Evolutionary conservation across 2,888 invertebrate species (phyloP).

Genomic region (Dysmachus trigonus): DNA sequence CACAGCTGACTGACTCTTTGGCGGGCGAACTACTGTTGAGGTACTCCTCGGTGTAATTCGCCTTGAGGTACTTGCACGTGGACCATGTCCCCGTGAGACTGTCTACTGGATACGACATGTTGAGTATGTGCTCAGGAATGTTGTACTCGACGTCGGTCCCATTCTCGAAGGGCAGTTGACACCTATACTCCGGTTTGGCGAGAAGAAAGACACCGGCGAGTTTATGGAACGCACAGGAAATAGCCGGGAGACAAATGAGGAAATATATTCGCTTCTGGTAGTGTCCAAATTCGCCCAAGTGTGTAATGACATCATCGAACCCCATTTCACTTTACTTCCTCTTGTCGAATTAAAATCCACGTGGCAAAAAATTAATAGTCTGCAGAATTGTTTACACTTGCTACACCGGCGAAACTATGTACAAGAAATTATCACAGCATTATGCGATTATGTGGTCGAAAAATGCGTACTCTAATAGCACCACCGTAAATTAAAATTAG

Average conservation of each 20-base stretch:
- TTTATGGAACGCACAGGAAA: conserved; percentile 78
- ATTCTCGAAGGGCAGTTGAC: conserved; percentile 69
- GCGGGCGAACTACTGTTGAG: conserved; percentile 56
- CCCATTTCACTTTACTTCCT: conserved; percentile 70
- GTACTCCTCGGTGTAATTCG: conserved; percentile 61
- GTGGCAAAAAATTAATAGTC: not conserved
- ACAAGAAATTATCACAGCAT: not conserved
- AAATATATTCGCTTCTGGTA: conserved; percentile 76
- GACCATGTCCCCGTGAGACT: conserved; percentile 64
- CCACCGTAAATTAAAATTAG: not conserved
- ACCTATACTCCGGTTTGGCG: conserved; percentile 73
- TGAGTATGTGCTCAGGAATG: conserved; percentile 64
- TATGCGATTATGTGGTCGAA: not conserved
- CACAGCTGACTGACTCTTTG: conserved; percentile 63
- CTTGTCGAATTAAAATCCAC: not conserved
- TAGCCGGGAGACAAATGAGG: conserved; percentile 74
- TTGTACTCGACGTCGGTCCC: conserved; percentile 56
- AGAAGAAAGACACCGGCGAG: conserved; percentile 76
- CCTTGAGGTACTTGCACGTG: conserved; percentile 67
- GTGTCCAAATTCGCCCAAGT: conserved; percentile 76
- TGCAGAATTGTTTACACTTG: not conserved
- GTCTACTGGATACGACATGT: conserved; percentile 69
- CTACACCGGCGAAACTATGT: not conserved
- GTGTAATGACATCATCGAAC: conserved; percentile 74
- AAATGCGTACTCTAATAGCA: not conserved